Evolutionary conservation across 2,797 vertebrate genomes (phyloP).

Genomic region (Petrocephalus schoutedeni): DNA sequence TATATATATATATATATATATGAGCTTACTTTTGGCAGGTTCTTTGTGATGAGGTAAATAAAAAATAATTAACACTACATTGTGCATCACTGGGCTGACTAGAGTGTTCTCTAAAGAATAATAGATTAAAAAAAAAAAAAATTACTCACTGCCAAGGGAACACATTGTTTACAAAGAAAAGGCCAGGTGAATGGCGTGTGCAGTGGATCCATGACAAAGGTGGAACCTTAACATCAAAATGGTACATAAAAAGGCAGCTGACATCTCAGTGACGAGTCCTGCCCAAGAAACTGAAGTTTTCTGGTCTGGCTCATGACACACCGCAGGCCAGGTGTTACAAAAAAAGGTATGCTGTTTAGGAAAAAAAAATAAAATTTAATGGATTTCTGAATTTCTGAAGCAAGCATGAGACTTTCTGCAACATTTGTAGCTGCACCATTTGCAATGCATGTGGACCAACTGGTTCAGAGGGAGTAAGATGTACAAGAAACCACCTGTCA

Average conservation of each 20-base stretch:
- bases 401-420: conserved; percentile 43
- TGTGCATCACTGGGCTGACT: conserved; percentile 43
- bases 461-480: conserved; percentile 21
- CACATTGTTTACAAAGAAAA: conserved; percentile 29
- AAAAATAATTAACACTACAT: conserved; percentile 35
- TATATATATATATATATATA: background rate
- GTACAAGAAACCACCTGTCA: conserved; percentile 26
- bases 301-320: conserved; percentile 29
- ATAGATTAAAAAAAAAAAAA: background rate
- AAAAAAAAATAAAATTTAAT: conserved; percentile 31
- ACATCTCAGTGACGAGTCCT: conserved; percentile 40
- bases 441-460: conserved; percentile 35
- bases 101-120: conserved; percentile 30
- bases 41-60: conserved; percentile 58
- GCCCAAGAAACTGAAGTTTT: conserved; percentile 38
- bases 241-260: conserved; percentile 39
- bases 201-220: conserved; percentile 25
- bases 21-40: conserved; percentile 45
- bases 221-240: conserved; percentile 33
- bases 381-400: conserved; percentile 46
- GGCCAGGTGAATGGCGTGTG: conserved; percentile 30
- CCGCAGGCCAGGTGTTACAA: conserved; percentile 30
- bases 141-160: conserved; percentile 26
- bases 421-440: conserved; percentile 48
- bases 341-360: conserved; percentile 41